Percentiles rank a stretch among this genome's conserved stretches.
Evolutionary conservation across 2,797 vertebrate genomes (phyloP).

Genomic region (Ambastaia sidthimunki): DNA sequence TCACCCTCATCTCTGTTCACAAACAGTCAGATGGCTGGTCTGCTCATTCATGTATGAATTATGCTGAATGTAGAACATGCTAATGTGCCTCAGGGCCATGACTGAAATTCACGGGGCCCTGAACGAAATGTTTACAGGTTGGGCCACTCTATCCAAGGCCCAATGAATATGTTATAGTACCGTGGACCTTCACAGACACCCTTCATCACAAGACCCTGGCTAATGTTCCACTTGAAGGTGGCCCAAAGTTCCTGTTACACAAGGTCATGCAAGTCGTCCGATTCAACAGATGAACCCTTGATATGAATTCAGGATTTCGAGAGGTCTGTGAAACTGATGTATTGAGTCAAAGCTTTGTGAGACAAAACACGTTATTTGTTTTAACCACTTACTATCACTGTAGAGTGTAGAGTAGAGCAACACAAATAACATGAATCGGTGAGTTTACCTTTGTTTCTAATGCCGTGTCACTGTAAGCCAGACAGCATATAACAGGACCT

Average conservation of each 20-base stretch:
- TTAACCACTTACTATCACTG: not conserved
- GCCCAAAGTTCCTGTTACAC: not conserved
- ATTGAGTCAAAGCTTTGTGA: constrained; percentile 19
- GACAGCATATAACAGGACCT: not conserved
- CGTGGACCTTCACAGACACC: not conserved
- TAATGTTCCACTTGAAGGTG: not conserved
- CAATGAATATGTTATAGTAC: not conserved
- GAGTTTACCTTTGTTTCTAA: constrained; percentile 1
- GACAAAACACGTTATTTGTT: constrained; percentile 17
- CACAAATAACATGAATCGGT: not conserved
- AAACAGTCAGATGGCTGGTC: constrained; percentile 4
- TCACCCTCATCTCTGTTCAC: constrained; percentile 14
- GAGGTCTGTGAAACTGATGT: not conserved
- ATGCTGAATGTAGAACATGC: not conserved
- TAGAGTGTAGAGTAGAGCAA: not conserved
- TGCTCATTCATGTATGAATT: constrained; percentile 6
- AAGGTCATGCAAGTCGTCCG: no score
- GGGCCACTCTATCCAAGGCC: not conserved
- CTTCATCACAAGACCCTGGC: not conserved
- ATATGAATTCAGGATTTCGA: constrained; percentile 1
- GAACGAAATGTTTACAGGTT: not conserved
- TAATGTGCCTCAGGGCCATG: constrained; percentile 1
- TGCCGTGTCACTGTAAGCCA: not conserved
- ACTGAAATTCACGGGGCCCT: not conserved
- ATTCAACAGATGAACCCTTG: constrained; percentile 18